Percentiles rank a stretch among this genome's conserved stretches.
phyloP scores from a whole-genome alignment of 1,140 invertebrate genomes.

The Eupristina koningsbergeri region DNA sequence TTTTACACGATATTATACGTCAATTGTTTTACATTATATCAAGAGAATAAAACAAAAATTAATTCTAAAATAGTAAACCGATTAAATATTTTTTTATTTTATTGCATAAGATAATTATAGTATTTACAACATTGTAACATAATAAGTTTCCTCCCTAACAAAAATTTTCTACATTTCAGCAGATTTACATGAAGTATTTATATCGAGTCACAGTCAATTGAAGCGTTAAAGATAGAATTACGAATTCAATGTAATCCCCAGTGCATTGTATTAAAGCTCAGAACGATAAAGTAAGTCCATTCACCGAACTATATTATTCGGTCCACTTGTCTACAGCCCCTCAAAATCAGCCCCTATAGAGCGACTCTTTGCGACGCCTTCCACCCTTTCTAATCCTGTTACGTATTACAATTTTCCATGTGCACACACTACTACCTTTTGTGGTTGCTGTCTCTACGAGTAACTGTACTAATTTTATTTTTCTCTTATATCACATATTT shows the following conservation, averaged over 20 bases:
- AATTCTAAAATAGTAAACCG: too few species aligned
- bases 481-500: background rate
- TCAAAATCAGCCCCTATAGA: conserved; percentile 38
- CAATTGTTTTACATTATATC: too few species aligned
- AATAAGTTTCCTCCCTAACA: background rate
- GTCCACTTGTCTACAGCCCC: conserved; percentile 48
- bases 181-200: conserved; percentile 34
- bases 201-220: conserved; percentile 42
- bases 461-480: background rate
- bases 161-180: background rate
- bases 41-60: too few species aligned
- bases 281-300: conserved; percentile 33
- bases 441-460: background rate
- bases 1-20: too few species aligned
- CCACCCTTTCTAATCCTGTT: conserved; percentile 51
- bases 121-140: too few species aligned
- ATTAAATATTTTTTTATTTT: too few species aligned
- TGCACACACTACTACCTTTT: conserved; percentile 16
- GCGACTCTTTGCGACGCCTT: conserved; percentile 33
- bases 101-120: too few species aligned
- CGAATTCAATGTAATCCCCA: conserved; percentile 45
- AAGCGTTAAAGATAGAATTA: conserved; percentile 50
- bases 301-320: conserved; percentile 48
- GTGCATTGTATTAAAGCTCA: conserved; percentile 39
- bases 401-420: conserved; percentile 37